A percentile compares a stretch with the other conserved stretches of the same genome.
These are phyloP conservation scores for Pegea sp. DNA, from an alignment of 23 tunicate species.

Conservation along the genomic window DNA sequence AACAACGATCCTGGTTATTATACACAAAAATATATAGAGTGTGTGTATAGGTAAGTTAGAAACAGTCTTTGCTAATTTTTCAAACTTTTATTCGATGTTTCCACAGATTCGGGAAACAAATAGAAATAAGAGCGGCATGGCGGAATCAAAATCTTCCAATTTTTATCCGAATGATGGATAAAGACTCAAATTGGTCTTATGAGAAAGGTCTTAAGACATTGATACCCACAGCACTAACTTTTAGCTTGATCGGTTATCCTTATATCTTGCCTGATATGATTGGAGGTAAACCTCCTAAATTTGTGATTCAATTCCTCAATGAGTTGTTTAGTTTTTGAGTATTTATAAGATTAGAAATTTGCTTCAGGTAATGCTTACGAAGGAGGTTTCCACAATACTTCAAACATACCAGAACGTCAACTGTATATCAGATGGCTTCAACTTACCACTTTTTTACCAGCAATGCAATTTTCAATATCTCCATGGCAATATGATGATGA, in stretches of 20 bases:
- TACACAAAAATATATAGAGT: neutral
- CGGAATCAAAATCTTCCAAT: constrained; percentile 57
- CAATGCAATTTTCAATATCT: constrained; percentile 67
- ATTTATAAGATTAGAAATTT: neutral
- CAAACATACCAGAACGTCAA: constrained; percentile 40
- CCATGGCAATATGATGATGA: constrained; percentile 94
- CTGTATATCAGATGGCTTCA: constrained; percentile 72
- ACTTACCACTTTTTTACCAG: constrained; percentile 49
- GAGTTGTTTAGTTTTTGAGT: neutral
- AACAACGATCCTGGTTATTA: neutral
- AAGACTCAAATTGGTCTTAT: constrained; percentile 73
- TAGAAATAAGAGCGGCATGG: constrained; percentile 79
- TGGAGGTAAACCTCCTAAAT: too few species aligned
- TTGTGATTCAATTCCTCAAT: too few species aligned
- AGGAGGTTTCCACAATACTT: constrained; percentile 7
- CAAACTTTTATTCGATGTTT: neutral
- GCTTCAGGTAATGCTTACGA: constrained; percentile 29
- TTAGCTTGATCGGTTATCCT: constrained; percentile 77
- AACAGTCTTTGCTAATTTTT: neutral
- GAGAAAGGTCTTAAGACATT: constrained; percentile 74
- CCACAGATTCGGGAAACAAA: constrained; percentile 39
- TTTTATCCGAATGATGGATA: constrained; percentile 87
- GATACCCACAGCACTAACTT: constrained; percentile 76
- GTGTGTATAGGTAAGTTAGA: neutral
- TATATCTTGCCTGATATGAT: constrained; percentile 93